A percentile compares a stretch with the other conserved stretches of the same genome.
phyloP scores from a whole-genome alignment of 1,140 invertebrate species.

The Drosophila biarmipes region DNA sequence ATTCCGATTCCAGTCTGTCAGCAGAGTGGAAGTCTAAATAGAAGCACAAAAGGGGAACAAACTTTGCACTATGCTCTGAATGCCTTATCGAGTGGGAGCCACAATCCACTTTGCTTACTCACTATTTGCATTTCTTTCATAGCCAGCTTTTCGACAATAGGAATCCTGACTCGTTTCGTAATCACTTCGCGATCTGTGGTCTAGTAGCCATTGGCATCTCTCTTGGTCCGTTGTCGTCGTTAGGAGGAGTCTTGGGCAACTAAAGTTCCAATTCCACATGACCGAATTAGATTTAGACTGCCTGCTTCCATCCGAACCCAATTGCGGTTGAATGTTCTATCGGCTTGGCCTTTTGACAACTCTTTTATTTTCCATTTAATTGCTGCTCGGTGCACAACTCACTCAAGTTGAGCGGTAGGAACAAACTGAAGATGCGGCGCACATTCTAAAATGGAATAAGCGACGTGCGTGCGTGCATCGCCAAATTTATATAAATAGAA shows the following conservation, averaged over 20 bases:
- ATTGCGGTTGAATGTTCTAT: constrained; percentile 41
- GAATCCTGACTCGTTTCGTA: constrained; percentile 57
- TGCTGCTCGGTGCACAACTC: constrained; percentile 61
- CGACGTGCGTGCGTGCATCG: constrained; percentile 62
- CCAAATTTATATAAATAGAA: constrained; percentile 76
- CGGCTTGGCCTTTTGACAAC: constrained; percentile 25
- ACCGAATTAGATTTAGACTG: constrained; percentile 70
- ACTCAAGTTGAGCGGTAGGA: constrained; percentile 78
- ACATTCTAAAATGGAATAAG: constrained; percentile 71
- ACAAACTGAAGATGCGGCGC: constrained; percentile 69
- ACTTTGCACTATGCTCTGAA: constrained; percentile 2
- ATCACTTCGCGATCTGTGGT: constrained; percentile 47
- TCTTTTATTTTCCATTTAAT: constrained; percentile 36
- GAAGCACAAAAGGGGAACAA: constrained; percentile 21
- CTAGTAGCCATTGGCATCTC: constrained; percentile 35
- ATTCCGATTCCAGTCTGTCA: constrained; percentile 34
- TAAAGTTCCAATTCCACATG: constrained; percentile 71
- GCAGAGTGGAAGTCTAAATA: constrained; percentile 14
- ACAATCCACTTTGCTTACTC: constrained; percentile 37
- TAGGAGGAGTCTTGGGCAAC: constrained; percentile 51
- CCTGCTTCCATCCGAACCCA: constrained; percentile 43
- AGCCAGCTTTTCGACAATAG: constrained; percentile 1
- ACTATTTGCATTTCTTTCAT: constrained; percentile 27
- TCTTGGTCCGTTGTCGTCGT: constrained; percentile 30
- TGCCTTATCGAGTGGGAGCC: constrained; percentile 12